These are phyloP conservation scores for Hemichromis elongatus DNA, from an alignment of 2,113 vertebrate species.

Conservation along the genomic window DNA sequence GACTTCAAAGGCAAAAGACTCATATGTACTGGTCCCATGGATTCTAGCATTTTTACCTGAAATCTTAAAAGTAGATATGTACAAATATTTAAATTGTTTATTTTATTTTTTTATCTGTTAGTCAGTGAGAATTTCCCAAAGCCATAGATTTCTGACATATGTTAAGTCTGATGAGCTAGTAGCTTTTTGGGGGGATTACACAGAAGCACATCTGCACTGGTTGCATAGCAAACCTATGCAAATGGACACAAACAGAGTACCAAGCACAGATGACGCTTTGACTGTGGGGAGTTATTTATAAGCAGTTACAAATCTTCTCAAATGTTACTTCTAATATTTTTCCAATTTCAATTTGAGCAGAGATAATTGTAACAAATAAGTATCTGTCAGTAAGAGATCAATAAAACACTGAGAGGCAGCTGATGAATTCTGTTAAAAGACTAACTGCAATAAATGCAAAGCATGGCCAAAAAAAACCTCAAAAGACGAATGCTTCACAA, in stretches of 20 bases:
- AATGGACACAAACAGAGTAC: background rate
- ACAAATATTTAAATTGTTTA: background rate
- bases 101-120: background rate
- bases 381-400: background rate
- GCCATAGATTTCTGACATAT: background rate
- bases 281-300: background rate
- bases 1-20: background rate
- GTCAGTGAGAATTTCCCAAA: background rate
- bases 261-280: background rate
- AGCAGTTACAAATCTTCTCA: background rate
- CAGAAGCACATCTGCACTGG: background rate
- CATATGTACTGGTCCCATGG: accelerated
- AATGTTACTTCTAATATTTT: background rate
- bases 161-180: background rate
- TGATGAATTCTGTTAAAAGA: background rate
- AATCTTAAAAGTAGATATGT: background rate
- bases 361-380: background rate
- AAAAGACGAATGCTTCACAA: background rate
- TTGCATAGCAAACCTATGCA: background rate
- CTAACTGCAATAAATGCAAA: background rate
- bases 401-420: background rate
- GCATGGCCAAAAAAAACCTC: no score
- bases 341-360: background rate
- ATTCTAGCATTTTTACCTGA: background rate
- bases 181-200: background rate